A percentile compares a stretch with the other conserved stretches of the same genome.
Evolutionary conservation across 37 sponge, comb jelly and placozoan genomes (phyloP).

Genomic region (Axinella damicornis): DNA sequence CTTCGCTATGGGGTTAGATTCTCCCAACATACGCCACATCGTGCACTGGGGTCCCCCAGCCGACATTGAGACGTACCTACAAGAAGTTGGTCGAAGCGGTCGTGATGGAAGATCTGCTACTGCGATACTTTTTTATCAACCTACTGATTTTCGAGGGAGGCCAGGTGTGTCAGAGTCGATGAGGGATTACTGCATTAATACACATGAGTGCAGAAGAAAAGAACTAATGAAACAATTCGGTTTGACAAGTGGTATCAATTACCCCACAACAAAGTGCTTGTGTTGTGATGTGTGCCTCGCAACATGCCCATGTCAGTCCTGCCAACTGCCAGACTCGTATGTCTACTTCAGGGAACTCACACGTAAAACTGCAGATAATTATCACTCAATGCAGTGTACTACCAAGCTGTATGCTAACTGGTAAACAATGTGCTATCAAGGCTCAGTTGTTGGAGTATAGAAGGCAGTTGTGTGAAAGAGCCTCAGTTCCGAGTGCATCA

Average conservation of each 20-base stretch:
- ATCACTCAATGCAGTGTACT: neutral
- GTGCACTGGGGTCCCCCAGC: constrained; percentile 67
- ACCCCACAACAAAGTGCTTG: neutral
- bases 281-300: constrained; percentile 55
- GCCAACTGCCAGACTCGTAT: neutral
- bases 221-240: constrained; percentile 21
- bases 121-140: constrained; percentile 25
- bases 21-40: constrained; percentile 34
- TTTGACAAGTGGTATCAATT: neutral
- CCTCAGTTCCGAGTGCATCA: neutral
- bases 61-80: constrained; percentile 47
- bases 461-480: neutral
- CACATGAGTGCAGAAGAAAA: constrained; percentile 17
- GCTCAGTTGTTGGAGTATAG: neutral
- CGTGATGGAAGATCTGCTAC: constrained; percentile 33
- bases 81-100: constrained; percentile 67
- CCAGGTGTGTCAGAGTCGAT: neutral
- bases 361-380: neutral
- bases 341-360: too few species aligned
- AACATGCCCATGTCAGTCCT: neutral
- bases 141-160: neutral
- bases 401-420: neutral
- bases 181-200: constrained; percentile 38
- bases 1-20: constrained; percentile 69
- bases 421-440: neutral